A percentile compares a stretch with the other conserved stretches of the same genome.
Evolutionary conservation across 2,888 invertebrate genomes (phyloP).

Genomic region (Scaptomyza polygonia): DNA sequence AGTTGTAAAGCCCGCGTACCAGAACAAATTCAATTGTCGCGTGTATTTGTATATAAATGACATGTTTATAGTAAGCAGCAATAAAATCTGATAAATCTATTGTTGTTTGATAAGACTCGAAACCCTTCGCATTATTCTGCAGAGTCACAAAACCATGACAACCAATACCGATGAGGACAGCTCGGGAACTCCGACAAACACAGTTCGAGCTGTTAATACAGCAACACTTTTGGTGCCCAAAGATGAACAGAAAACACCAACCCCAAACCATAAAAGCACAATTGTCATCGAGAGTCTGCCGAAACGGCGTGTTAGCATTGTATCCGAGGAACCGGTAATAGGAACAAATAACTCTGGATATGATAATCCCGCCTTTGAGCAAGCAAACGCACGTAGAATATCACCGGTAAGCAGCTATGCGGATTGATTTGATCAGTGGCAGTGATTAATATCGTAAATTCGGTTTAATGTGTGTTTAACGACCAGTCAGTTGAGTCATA

Average conservation of each 20-base stretch:
- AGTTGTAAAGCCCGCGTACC: slow-evolving; percentile 64
- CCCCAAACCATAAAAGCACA: slow-evolving; percentile 61
- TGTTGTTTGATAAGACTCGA: not conserved
- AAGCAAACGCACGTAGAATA: slow-evolving; percentile 84
- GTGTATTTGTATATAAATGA: slow-evolving; percentile 9
- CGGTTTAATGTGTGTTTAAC: slow-evolving; percentile 15
- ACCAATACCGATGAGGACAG: slow-evolving; percentile 46
- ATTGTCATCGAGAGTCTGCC: slow-evolving; percentile 83
- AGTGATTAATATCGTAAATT: slow-evolving; percentile 13
- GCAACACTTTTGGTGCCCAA: slow-evolving; percentile 18
- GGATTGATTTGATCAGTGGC: not conserved
- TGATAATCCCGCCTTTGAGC: slow-evolving; percentile 88
- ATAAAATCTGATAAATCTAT: slow-evolving; percentile 10
- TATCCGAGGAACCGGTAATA: slow-evolving; percentile 85
- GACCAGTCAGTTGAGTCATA: not conserved
- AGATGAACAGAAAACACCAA: slow-evolving; percentile 42
- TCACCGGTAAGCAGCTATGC: slow-evolving; percentile 79
- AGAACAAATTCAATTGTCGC: slow-evolving; percentile 7
- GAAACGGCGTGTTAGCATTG: slow-evolving; percentile 87
- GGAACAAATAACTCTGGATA: slow-evolving; percentile 84
- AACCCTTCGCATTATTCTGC: slow-evolving; percentile 5
- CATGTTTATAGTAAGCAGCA: slow-evolving; percentile 40
- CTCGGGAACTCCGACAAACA: not conserved
- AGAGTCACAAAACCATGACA: slow-evolving; percentile 53
- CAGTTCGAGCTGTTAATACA: no score